These are phyloP conservation scores for Neria commutata DNA, from an alignment of 2,888 invertebrate species.

Conservation along the genomic window DNA sequence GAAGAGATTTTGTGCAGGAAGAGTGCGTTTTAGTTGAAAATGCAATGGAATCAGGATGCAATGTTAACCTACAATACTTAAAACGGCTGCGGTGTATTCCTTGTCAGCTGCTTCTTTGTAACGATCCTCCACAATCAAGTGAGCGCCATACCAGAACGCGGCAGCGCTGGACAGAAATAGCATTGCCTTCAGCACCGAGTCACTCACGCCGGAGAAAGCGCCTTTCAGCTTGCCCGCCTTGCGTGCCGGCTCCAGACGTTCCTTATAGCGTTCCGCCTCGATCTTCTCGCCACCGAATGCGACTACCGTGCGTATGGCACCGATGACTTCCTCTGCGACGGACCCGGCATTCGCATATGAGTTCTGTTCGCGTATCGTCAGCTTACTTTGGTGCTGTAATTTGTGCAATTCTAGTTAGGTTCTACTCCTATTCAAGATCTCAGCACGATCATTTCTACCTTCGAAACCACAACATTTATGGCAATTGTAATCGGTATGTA, in stretches of 20 bases:
- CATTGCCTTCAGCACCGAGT: constrained; percentile 74
- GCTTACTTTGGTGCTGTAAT: constrained; percentile 68
- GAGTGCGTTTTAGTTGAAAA: no score
- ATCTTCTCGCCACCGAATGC: constrained; percentile 78
- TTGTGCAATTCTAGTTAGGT: neutral
- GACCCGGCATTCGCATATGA: constrained; percentile 78
- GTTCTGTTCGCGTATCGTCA: constrained; percentile 69
- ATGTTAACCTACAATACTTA: constrained; percentile 69
- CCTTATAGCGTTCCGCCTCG: constrained; percentile 67
- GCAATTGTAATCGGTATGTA: constrained; percentile 77
- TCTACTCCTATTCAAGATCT: neutral
- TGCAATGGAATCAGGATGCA: no score
- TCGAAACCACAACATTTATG: constrained; percentile 75
- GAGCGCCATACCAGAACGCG: constrained; percentile 80
- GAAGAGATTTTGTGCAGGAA: no score
- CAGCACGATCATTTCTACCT: constrained; percentile 59
- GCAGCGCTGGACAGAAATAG: constrained; percentile 74
- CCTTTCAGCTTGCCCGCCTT: constrained; percentile 69
- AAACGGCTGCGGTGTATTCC: constrained; percentile 71
- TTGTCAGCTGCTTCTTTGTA: constrained; percentile 64
- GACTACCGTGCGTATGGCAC: constrained; percentile 75
- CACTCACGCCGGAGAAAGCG: constrained; percentile 71
- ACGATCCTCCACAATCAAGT: constrained; percentile 70
- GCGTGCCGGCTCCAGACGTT: constrained; percentile 65
- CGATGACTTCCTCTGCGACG: constrained; percentile 77